Conservation (phyloP, 2,888 invertebrate species). For the Caenorhabditis imperialis region DNA sequence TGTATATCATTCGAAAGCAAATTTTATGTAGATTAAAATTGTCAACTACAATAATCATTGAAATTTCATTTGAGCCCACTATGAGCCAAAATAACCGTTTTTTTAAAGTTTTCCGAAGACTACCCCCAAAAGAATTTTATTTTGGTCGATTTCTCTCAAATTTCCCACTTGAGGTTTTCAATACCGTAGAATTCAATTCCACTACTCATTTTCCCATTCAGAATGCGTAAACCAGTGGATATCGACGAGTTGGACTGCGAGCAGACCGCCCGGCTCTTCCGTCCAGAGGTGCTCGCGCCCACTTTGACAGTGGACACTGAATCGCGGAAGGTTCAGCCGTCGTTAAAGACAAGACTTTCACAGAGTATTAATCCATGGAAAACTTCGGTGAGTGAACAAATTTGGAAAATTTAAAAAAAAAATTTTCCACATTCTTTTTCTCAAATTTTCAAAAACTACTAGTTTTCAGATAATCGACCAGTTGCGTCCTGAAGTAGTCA, state of each 20-base stretch:
- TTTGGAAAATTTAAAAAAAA: no score
- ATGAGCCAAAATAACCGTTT: no score
- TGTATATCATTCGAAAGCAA: no score
- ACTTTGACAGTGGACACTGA: conserved; percentile 60
- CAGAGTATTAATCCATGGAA: conserved; percentile 67
- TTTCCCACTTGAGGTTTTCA: no score
- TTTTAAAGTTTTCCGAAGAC: no score
- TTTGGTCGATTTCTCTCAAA: no score
- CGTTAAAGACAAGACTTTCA: conserved; percentile 57
- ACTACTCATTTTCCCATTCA: conserved; percentile 21
- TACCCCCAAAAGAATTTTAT: no score
- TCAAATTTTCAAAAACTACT: conserved; percentile 1
- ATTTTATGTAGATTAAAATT: no score
- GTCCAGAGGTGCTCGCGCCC: conserved; percentile 65
- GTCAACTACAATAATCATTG: no score
- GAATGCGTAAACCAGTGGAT: conserved; percentile 58
- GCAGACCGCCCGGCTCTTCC: conserved; percentile 63
- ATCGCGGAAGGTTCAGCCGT: conserved; percentile 66
- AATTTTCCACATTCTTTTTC: conserved; percentile 5
- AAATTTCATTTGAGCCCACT: no score
- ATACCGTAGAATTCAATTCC: no score
- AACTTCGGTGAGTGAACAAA: conserved; percentile 50
- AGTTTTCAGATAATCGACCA: conserved; percentile 70
- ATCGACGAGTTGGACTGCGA: conserved; percentile 65
- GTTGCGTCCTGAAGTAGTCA: conserved; percentile 70